Conservation (phyloP, 1,140 invertebrate species). For the Semibalanus balanoides region DNA sequence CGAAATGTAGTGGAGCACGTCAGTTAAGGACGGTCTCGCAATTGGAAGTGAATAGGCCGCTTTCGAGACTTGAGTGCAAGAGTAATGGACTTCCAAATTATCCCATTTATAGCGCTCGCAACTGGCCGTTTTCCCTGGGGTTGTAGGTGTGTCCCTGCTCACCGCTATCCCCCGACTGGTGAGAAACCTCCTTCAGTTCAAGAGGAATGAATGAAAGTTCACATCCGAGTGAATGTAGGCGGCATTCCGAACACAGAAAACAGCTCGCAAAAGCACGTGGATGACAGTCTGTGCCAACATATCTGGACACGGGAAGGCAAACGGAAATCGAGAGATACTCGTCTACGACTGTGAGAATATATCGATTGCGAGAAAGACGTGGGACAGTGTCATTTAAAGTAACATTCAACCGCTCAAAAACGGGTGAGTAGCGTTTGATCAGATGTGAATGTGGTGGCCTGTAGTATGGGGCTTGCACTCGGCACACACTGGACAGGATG, state of each 20-base stretch:
- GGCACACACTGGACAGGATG: constrained; percentile 9
- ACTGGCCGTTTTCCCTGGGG: constrained; percentile 9
- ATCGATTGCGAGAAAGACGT: constrained; percentile 4
- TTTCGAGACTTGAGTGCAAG: too few relatives aligned
- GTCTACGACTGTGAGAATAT: constrained; percentile 13
- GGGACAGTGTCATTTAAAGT: constrained; percentile 11
- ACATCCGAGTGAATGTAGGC: constrained; percentile 13
- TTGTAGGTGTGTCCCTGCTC: constrained; percentile 11
- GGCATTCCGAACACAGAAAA: constrained; percentile 12
- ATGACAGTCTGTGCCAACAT: constrained; percentile 9
- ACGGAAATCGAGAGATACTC: constrained; percentile 13
- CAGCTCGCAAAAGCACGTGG: constrained; percentile 1
- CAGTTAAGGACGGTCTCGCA: too few relatives aligned
- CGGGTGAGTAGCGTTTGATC: constrained; percentile 11
- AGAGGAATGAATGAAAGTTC: constrained; percentile 11
- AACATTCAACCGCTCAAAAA: constrained; percentile 11
- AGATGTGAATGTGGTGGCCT: background rate
- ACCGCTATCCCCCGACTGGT: constrained; percentile 11
- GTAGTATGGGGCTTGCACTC: constrained; percentile 8
- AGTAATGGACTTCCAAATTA: too few relatives aligned
- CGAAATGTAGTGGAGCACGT: too few relatives aligned
- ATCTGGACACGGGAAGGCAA: constrained; percentile 9
- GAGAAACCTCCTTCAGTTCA: constrained; percentile 10
- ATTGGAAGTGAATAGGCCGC: too few relatives aligned
- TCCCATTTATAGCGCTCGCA: too few relatives aligned